Conservation (phyloP, 2,113 vertebrate genomes). For the Grammomys dolichurus region DNA sequence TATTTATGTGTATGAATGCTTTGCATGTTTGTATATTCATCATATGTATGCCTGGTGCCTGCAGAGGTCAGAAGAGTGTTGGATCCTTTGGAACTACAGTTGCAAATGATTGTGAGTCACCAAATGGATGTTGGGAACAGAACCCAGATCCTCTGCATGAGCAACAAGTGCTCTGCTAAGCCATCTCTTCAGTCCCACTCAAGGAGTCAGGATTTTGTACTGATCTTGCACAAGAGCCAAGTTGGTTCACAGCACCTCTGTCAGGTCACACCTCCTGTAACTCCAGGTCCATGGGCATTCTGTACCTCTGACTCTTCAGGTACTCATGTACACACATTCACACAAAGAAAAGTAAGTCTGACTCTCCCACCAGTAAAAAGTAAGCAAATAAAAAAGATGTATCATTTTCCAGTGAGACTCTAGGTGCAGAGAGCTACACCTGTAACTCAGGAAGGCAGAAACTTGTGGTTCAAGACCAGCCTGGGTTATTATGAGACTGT, state of each 20-base stretch:
- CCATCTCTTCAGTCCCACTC: no score
- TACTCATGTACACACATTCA: background rate
- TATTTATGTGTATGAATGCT: background rate
- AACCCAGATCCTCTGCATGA: background rate
- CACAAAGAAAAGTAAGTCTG: background rate
- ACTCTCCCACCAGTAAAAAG: background rate
- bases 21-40: background rate
- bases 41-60: background rate
- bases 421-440: background rate
- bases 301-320: background rate
- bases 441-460: background rate
- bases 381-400: slow-evolving; percentile 3
- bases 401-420: background rate
- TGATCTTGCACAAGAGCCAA: background rate
- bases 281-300: background rate
- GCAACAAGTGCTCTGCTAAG: background rate
- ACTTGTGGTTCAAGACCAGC: background rate
- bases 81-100: background rate
- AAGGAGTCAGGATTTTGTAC: background rate
- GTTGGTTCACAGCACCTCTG: background rate
- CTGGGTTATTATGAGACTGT: background rate
- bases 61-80: background rate
- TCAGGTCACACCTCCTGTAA: background rate
- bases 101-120: background rate
- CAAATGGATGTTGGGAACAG: background rate